A percentile compares a stretch with the other conserved stretches of the same genome.
Evolutionary conservation across 1,140 invertebrate species (phyloP).

Genomic region (Maniola jurtina): DNA sequence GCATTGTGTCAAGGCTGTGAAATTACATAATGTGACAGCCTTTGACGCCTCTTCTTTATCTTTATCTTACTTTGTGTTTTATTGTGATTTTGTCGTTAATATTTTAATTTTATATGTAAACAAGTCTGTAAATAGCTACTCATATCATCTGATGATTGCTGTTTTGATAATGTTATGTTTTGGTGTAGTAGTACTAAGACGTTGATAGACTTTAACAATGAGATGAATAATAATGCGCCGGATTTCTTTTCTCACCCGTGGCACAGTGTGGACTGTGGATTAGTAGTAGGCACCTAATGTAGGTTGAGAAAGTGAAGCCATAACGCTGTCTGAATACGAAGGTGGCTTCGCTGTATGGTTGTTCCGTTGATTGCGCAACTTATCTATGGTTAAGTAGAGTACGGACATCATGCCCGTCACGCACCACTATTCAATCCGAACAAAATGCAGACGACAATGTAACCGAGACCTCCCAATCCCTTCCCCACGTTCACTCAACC

Average conservation of each 20-base stretch:
- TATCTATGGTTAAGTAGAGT: slow-evolving; percentile 55
- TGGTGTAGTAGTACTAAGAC: too few relatives aligned
- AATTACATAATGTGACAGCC: slow-evolving; percentile 37
- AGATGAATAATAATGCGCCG: not conserved
- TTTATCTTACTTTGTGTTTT: too few relatives aligned
- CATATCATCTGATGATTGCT: too few relatives aligned
- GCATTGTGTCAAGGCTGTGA: slow-evolving; percentile 45
- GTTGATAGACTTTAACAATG: too few relatives aligned
- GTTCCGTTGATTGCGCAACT: slow-evolving; percentile 64
- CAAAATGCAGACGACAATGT: slow-evolving; percentile 45
- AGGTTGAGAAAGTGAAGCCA: slow-evolving; percentile 69
- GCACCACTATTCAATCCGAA: slow-evolving; percentile 41
- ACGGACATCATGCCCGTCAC: slow-evolving; percentile 59
- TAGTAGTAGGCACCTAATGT: slow-evolving; percentile 24
- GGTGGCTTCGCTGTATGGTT: slow-evolving; percentile 31
- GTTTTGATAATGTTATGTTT: too few relatives aligned
- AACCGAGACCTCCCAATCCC: slow-evolving; percentile 34
- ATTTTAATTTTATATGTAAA: too few relatives aligned
- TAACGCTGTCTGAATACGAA: slow-evolving; percentile 57
- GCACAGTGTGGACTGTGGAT: not conserved
- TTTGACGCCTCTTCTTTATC: slow-evolving; percentile 11
- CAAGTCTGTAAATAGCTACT: too few relatives aligned
- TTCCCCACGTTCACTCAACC: slow-evolving; percentile 24
- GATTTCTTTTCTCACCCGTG: not conserved
- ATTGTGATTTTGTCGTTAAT: too few relatives aligned